phyloP scores from a whole-genome alignment of 1,140 invertebrate genomes.

The Micrasema minimum region DNA sequence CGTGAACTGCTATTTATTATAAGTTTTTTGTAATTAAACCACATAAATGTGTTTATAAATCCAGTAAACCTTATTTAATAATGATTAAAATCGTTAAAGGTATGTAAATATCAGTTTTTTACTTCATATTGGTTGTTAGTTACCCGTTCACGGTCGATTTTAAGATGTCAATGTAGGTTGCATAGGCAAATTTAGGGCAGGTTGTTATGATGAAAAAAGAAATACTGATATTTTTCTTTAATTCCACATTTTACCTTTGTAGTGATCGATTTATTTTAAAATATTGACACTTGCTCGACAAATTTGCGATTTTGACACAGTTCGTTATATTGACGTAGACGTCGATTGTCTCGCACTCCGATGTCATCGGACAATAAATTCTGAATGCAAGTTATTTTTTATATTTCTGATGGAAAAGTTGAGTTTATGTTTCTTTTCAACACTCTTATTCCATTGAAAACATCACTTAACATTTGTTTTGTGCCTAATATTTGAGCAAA shows the following conservation, averaged over 20 bases:
- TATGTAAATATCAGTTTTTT: constrained; percentile 31
- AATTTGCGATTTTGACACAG: constrained; percentile 6
- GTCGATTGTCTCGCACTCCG: constrained; percentile 14
- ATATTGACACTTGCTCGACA: neutral
- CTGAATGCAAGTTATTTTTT: constrained; percentile 21
- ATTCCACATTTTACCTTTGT: constrained; percentile 25
- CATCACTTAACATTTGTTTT: neutral
- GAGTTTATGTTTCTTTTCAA: neutral
- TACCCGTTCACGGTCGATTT: constrained; percentile 23
- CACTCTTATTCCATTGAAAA: neutral
- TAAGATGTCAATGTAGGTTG: constrained; percentile 45
- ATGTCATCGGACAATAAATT: constrained; percentile 24
- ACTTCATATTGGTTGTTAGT: neutral
- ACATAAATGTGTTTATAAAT: constrained; percentile 30
- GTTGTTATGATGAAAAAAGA: constrained; percentile 45
- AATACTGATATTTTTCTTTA: constrained; percentile 35
- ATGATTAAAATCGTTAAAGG: constrained; percentile 30
- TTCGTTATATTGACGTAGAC: constrained; percentile 10
- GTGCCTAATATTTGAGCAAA: neutral
- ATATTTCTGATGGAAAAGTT: no score
- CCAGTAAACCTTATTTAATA: constrained; percentile 28
- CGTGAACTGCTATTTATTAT: constrained; percentile 41
- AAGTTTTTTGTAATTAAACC: constrained; percentile 45
- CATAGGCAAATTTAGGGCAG: constrained; percentile 46
- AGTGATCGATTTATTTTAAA: neutral